Evolutionary conservation across 2,888 invertebrate species (phyloP).

Genomic region (Megalurothrips usitatus): DNA sequence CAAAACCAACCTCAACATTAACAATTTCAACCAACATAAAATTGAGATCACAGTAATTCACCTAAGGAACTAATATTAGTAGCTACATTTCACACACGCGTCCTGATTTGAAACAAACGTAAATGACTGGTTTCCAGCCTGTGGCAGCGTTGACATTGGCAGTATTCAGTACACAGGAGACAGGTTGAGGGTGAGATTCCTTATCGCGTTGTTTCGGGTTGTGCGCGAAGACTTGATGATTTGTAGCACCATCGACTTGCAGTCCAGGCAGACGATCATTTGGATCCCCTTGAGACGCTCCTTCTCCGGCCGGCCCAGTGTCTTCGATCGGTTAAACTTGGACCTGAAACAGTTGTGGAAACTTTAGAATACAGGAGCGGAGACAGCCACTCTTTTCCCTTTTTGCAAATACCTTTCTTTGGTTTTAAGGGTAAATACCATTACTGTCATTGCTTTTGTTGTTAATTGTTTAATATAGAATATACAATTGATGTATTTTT

Average conservation of each 20-base stretch:
- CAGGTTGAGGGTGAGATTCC: slow-evolving; percentile 75
- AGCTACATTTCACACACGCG: too few species aligned
- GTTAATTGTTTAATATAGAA: too few species aligned
- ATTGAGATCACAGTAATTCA: slow-evolving; percentile 11
- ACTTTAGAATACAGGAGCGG: too few species aligned
- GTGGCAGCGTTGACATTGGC: slow-evolving; percentile 17
- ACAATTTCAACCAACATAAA: not conserved
- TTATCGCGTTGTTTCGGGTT: slow-evolving; percentile 73
- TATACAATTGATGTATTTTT: too few species aligned
- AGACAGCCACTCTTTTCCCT: too few species aligned
- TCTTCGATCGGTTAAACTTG: slow-evolving; percentile 58
- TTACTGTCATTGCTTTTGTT: too few species aligned
- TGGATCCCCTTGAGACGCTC: slow-evolving; percentile 56
- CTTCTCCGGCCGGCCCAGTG: slow-evolving; percentile 48
- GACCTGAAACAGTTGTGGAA: slow-evolving; percentile 47
- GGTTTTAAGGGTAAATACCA: too few species aligned
- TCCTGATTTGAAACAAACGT: too few species aligned
- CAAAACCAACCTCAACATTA: not conserved
- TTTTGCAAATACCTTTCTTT: too few species aligned
- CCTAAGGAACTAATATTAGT: not conserved
- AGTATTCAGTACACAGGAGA: slow-evolving; percentile 66
- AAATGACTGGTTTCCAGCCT: not conserved
- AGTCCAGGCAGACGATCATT: slow-evolving; percentile 91
- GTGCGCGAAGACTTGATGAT: slow-evolving; percentile 86
- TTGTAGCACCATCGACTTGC: slow-evolving; percentile 88